Percentiles rank a stretch among this genome's conserved stretches.
Conservation (phyloP, 2,888 invertebrate genomes). For the Theretra japonica region DNA sequence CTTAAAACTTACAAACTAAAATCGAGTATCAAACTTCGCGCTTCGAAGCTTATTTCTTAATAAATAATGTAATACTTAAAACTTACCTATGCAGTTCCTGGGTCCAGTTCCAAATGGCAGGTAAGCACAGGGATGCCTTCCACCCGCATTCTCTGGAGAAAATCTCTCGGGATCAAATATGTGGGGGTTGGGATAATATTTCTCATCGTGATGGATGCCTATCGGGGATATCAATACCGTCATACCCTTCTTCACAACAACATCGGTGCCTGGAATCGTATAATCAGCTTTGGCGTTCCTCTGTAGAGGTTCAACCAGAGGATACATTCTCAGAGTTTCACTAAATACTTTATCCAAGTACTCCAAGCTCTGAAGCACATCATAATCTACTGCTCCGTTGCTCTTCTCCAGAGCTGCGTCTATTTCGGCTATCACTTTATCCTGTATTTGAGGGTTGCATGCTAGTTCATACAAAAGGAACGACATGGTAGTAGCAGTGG, state of each 20-base stretch:
- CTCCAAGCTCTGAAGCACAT: conserved; percentile 62
- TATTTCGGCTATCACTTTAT: conserved; percentile 58
- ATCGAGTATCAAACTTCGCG: too few relatives aligned
- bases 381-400: conserved; percentile 63
- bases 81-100: conserved; percentile 72
- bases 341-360: conserved; percentile 67
- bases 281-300: conserved; percentile 61
- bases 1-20: too few relatives aligned
- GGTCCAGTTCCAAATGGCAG: conserved; percentile 74
- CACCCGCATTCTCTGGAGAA: conserved; percentile 53
- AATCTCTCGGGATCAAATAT: conserved; percentile 78
- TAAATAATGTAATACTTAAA: neutral
- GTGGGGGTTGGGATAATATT: conserved; percentile 69
- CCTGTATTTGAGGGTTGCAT: conserved; percentile 63
- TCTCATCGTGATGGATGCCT: conserved; percentile 70
- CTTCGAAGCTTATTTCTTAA: neutral
- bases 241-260: conserved; percentile 60
- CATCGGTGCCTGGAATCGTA: conserved; percentile 60
- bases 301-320: conserved; percentile 67
- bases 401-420: conserved; percentile 53
- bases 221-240: conserved; percentile 58
- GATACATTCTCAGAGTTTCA: conserved; percentile 72
- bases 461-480: conserved; percentile 66
- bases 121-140: conserved; percentile 62
- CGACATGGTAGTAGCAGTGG: conserved; percentile 67